Percentiles rank a stretch among this genome's conserved stretches.
These are phyloP conservation scores for Eospalax fontanierii DNA, from an alignment of 2,797 vertebrate species.

Conservation along the genomic window DNA sequence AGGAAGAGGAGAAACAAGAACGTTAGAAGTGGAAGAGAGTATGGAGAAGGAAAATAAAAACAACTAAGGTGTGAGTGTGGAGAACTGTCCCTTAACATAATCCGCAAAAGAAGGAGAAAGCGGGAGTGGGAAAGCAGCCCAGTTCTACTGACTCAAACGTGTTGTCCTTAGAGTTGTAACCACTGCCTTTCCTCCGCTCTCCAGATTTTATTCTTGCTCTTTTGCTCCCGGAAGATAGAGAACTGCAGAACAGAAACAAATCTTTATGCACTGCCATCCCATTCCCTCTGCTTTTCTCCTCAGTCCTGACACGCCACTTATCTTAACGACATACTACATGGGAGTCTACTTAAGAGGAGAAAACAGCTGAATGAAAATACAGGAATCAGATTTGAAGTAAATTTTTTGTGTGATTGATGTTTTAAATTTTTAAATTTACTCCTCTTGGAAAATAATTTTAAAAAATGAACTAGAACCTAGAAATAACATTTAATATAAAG, in stretches of 20 bases:
- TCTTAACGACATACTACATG: not conserved
- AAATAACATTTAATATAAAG: slow-evolving; percentile 52
- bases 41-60: not conserved
- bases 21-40: not conserved
- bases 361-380: not conserved
- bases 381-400: slow-evolving; percentile 16
- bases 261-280: not conserved
- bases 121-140: not conserved
- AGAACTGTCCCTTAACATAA: not conserved
- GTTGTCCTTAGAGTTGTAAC: not conserved
- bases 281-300: not conserved
- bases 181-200: not conserved
- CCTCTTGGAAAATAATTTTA: not conserved
- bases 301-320: not conserved
- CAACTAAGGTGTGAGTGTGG: not conserved
- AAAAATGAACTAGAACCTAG: not conserved
- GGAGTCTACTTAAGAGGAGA: not conserved
- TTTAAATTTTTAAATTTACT: slow-evolving; percentile 30
- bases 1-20: not conserved
- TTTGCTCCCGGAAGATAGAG: not conserved
- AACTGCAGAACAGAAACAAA: not conserved
- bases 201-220: not conserved
- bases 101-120: not conserved
- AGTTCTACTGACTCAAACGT: not conserved
- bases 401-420: slow-evolving; percentile 14